Conservation (phyloP, 2,888 invertebrate genomes). For the Schrankia costaestrigalis region DNA sequence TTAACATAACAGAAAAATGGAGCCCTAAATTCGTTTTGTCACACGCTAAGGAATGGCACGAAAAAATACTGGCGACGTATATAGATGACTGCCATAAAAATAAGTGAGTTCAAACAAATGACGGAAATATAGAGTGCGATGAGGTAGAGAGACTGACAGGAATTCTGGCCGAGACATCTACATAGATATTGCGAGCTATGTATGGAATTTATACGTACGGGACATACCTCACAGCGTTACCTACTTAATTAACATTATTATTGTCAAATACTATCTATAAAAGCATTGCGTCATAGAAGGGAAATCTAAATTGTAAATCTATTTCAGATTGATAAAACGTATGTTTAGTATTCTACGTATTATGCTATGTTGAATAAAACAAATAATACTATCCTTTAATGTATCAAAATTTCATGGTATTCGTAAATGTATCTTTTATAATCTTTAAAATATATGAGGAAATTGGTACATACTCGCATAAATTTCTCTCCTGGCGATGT, state of each 20-base stretch:
- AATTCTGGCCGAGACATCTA: no score
- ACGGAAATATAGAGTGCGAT: constrained; percentile 8
- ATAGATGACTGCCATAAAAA: constrained; percentile 22
- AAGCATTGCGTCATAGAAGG: constrained; percentile 5
- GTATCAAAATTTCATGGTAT: constrained; percentile 12
- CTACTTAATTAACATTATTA: constrained; percentile 8
- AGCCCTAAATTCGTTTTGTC: constrained; percentile 18
- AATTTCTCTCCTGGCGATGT: constrained; percentile 21
- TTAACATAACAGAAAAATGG: constrained; percentile 14
- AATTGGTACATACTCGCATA: constrained; percentile 22
- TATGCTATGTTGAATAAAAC: no score
- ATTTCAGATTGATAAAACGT: constrained; percentile 6
- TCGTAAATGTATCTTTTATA: constrained; percentile 16
- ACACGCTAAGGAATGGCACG: constrained; percentile 14
- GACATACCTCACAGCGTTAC: no score
- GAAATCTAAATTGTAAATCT: constrained; percentile 10
- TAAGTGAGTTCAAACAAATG: constrained; percentile 16
- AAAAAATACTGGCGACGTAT: constrained; percentile 16
- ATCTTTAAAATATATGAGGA: constrained; percentile 16
- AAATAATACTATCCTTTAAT: constrained; percentile 11
- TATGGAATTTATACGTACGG: constrained; percentile 4
- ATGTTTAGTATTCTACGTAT: no score
- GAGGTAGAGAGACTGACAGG: no score
- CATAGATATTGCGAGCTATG: constrained; percentile 2
- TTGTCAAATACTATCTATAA: neutral